Percentiles rank a stretch among this genome's conserved stretches.
Conservation (phyloP, 2,113 vertebrate genomes). For the Suricata suricatta region DNA sequence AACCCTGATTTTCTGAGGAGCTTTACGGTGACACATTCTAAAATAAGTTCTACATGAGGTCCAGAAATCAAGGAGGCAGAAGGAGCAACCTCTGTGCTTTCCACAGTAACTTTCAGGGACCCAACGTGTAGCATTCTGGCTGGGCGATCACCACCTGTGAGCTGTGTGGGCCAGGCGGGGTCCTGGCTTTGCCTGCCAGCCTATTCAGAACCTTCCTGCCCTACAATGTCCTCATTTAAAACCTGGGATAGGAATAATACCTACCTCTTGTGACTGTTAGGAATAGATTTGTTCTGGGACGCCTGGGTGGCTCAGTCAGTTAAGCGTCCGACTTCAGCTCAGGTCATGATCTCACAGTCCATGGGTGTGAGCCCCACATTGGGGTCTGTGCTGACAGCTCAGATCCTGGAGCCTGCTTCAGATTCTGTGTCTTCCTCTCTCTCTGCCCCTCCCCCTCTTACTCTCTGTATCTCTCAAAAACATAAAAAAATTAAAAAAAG, state of each 20-base stretch:
- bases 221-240: not conserved
- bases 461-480: no score
- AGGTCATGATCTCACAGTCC: no score
- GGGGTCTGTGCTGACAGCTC: no score
- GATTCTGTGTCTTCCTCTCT: no score
- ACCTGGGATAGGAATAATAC: not conserved
- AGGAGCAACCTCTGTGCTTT: not conserved
- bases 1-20: not conserved
- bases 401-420: no score
- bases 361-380: no score
- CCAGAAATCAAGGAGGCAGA: not conserved
- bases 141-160: accelerated
- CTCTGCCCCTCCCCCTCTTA: no score
- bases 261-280: not conserved
- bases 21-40: not conserved
- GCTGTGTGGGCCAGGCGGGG: not conserved
- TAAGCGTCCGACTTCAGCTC: no score
- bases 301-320: no score
- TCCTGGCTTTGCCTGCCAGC: not conserved
- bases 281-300: not conserved
- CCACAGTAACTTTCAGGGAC: not conserved
- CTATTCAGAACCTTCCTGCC: not conserved
- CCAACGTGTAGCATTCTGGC: not conserved
- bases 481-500: not conserved
- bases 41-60: not conserved